phyloP scores from a whole-genome alignment of 1,140 invertebrate genomes.

The Magallana gigas region DNA sequence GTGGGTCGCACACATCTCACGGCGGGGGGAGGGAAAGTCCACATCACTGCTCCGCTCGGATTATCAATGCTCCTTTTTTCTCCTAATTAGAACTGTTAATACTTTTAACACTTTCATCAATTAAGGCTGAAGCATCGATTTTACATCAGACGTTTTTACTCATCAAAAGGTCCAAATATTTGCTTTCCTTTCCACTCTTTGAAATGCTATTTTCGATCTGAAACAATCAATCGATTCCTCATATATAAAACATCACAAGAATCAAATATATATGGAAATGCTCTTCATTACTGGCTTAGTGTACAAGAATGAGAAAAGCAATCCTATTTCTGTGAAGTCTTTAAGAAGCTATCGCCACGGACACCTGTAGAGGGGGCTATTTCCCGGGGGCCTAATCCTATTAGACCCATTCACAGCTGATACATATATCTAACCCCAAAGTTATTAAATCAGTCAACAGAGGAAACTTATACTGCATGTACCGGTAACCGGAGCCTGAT shows the following conservation, averaged over 20 bases:
- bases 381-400: slow-evolving; percentile 29
- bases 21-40: background rate
- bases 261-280: slow-evolving; percentile 32
- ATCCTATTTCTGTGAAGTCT: background rate
- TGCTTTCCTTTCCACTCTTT: slow-evolving; percentile 28
- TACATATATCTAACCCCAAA: background rate
- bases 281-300: slow-evolving; percentile 14
- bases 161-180: slow-evolving; percentile 34
- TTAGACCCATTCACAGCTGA: slow-evolving; percentile 10
- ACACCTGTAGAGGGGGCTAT: slow-evolving; percentile 30
- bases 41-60: background rate
- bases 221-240: slow-evolving; percentile 33
- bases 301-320: slow-evolving; percentile 14
- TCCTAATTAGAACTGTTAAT: slow-evolving; percentile 28
- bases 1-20: background rate
- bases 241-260: slow-evolving; percentile 25
- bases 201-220: slow-evolving; percentile 20
- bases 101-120: slow-evolving; percentile 26
- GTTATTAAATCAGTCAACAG: background rate
- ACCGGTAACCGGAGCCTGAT: background rate
- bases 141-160: background rate
- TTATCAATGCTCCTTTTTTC: background rate
- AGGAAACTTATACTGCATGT: slow-evolving; percentile 3
- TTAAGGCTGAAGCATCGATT: slow-evolving; percentile 2
- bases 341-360: background rate